Conservation (phyloP, 1,140 invertebrate species). For the Marisa cornuarietis region DNA sequence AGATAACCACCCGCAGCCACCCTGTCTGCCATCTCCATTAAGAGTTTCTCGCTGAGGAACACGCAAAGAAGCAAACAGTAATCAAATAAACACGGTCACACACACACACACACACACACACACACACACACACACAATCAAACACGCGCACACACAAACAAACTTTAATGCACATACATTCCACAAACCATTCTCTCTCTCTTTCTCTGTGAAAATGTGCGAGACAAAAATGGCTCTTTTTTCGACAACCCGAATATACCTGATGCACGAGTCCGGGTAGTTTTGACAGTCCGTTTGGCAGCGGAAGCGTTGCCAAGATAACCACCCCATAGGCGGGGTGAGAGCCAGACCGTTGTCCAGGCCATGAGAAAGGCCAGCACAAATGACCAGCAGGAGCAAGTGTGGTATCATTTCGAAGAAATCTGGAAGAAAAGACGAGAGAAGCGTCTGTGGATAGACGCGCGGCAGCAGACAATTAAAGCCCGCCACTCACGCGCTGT, state of each 20-base stretch:
- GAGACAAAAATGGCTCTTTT: neutral
- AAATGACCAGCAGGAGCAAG: neutral
- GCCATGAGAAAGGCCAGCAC: neutral
- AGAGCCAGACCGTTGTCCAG: slow-evolving; percentile 64
- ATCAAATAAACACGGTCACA: no score
- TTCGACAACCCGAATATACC: slow-evolving; percentile 44
- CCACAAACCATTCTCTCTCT: no score
- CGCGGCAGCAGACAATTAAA: no score
- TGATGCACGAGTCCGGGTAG: slow-evolving; percentile 64
- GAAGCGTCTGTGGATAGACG: no score
- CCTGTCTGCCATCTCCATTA: slow-evolving; percentile 90
- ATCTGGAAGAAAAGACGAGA: neutral
- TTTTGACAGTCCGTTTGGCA: slow-evolving; percentile 63
- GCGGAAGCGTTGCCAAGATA: slow-evolving; percentile 64
- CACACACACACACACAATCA: no score
- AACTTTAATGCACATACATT: no score
- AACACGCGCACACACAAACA: no score
- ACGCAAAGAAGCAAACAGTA: neutral
- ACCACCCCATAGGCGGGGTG: slow-evolving; percentile 66
- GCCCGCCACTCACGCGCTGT: no score
- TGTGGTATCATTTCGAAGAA: neutral
- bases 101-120: no score
- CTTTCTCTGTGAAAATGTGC: no score
- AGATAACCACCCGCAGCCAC: slow-evolving; percentile 89
- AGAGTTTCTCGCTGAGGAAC: slow-evolving; percentile 83